Conservation (phyloP, 2,888 invertebrate genomes). For the Epirrhoe tristata region DNA sequence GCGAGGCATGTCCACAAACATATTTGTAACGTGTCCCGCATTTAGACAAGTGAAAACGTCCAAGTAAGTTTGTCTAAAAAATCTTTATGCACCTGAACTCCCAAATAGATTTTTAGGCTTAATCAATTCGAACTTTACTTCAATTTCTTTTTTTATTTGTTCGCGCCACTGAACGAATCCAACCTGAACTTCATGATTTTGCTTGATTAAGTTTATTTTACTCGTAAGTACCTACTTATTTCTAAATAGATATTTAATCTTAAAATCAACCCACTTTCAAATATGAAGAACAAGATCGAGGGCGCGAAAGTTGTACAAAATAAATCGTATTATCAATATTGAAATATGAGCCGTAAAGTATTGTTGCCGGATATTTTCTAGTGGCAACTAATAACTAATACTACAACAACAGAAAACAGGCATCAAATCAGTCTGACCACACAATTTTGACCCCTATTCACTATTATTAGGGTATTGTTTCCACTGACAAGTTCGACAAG, state of each 20-base stretch:
- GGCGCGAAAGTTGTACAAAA: constrained; percentile 16
- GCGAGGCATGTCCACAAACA: too few relatives aligned
- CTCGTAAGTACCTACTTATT: too few relatives aligned
- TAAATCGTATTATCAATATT: constrained; percentile 18
- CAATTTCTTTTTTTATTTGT: too few relatives aligned
- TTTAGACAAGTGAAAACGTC: too few relatives aligned
- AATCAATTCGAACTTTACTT: too few relatives aligned
- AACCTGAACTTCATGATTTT: too few relatives aligned
- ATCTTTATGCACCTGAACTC: too few relatives aligned
- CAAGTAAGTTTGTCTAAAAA: too few relatives aligned
- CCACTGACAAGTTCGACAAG: constrained; percentile 1
- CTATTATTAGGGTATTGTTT: neutral
- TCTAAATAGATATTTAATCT: neutral
- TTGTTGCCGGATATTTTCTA: constrained; percentile 40
- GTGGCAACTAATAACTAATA: constrained; percentile 24
- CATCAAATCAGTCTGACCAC: constrained; percentile 8
- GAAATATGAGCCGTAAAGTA: constrained; percentile 34
- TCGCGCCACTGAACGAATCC: too few relatives aligned
- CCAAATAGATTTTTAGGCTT: too few relatives aligned
- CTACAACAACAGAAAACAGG: constrained; percentile 21
- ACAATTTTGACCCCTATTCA: constrained; percentile 18
- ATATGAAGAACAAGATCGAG: constrained; percentile 4
- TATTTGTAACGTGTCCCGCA: too few relatives aligned
- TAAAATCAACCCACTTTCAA: neutral
- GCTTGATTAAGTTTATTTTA: too few relatives aligned